Base-by-base conservation (phyloP, 92 coral and sea anemone species). In the Hydrozoanthus gracilis region DNA sequence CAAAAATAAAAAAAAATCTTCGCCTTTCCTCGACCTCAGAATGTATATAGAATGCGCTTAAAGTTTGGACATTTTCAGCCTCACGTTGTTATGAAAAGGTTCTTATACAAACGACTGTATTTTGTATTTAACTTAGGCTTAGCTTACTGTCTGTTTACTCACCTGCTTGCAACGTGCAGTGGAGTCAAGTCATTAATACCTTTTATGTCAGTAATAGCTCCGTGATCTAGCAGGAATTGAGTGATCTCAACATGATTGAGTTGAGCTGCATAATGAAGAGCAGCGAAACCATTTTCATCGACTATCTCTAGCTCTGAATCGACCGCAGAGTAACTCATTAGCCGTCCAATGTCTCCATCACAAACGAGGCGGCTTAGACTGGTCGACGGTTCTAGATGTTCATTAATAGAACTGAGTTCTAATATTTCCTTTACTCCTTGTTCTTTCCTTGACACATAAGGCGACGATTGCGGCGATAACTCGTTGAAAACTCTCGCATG, bases 101-200 rank as follows among this genome's bases (percentile, higher is more conserved):
- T 27, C 39, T 27, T 0, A 27, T 27, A 27, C 35, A 27, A 27
- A 27, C 39, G 39, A 27, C 1, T 0, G 39, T 27, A 27, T 27
- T n/a, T 27, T 27, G 39, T 27, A 27, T 27, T 27, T 2, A 27
- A 27, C 39, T 27, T 27, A 27, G 39, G 39, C 39, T 27, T 27
- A 27, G 39, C 39, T 27, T 67, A 14, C 45, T 27, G 5, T 6
- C 44, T 1, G 35, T 44, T 8, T 51, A 80, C 76, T 92, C 88
- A 93, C 96, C 89, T 92, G 69, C 92, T 76, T n/a, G 95, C 96
- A 1, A 92, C 35, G 58, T 92, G 96, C 54, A 93, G 87, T 45
- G 96, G 92, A 0, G 96, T 89, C 27, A 92, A 48, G 3, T 91
- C 89, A 2, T 83, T 94, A 4, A 51, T 56, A 75, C 84, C 85